Evolutionary conservation across 1,140 invertebrate genomes (phyloP), one percentile per base, ranked within the genome.

Genomic region (Drosophila nikananu): DNA sequence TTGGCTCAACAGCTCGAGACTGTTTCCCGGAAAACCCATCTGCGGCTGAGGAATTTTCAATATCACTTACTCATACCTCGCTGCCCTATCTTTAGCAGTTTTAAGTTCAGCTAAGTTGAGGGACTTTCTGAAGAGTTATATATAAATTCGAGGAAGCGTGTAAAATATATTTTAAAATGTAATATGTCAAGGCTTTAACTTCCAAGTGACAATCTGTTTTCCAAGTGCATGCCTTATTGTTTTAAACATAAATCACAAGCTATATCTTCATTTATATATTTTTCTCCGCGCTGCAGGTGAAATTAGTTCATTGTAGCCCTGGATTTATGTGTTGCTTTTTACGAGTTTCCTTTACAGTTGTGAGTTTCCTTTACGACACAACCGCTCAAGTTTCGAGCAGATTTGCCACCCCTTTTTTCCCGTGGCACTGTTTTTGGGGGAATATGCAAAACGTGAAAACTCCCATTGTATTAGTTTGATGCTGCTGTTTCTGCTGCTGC

Each of bases 41-140:
- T 46, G 35, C 49, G 41, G 23, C 37, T 60, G 37, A 39, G 59
- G 77, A 78, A 79, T 78, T 79, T 79, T 79, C 52, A 78, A 78
- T 78, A 72, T 72, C 62, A n/a, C 35, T 35, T 58, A n/a, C 27
- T 25, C 49, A 15, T 39, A 15, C 48, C 48, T 62, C 23, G 19
- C 12, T 65, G 44, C 44, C 52, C 23, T 37, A 37, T 41, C 21
- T 39, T 39, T 6, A 0, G 1, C 15, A 39, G 21, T 39, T n/a
- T 5, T 39, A 39, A 57, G 35, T 25, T 58, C 15, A 25, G 35
- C 15, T 0, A 17, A 37, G 32, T 2, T 8, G 5, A 55, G 23
- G 7, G 7, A 23, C 13, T 37, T 35, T 8, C 32, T 55, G 32
- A 37, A 37, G 52, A 37, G 19, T 54, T 35, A 1, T 21, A 17